phyloP scores from a whole-genome alignment of 2,797 vertebrate species.

The Epinephelus coioides region DNA sequence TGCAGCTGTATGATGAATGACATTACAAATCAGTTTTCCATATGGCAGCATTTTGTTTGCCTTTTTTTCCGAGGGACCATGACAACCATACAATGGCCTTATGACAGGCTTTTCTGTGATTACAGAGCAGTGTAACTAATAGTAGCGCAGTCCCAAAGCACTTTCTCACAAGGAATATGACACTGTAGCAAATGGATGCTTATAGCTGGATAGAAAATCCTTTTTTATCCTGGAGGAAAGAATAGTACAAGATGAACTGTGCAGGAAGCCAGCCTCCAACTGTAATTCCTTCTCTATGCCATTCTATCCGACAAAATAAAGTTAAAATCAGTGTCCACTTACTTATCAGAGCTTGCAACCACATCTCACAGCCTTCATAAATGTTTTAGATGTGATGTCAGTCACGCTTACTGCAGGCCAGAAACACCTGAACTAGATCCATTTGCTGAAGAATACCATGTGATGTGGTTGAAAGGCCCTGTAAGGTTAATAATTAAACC shows the following conservation, averaged over 20 bases:
- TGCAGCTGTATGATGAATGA: slow-evolving; percentile 66
- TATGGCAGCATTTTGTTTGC: slow-evolving; percentile 67
- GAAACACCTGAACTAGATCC: neutral
- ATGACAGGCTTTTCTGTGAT: slow-evolving; percentile 56
- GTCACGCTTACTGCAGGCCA: neutral
- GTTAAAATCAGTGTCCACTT: too few relatives aligned
- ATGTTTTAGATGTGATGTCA: neutral
- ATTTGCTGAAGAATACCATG: neutral
- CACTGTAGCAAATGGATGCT: slow-evolving; percentile 23
- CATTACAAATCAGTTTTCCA: slow-evolving; percentile 70
- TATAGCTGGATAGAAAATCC: slow-evolving; percentile 10
- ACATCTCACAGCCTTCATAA: neutral
- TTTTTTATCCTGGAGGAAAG: neutral
- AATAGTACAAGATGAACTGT: neutral
- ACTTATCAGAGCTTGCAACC: neutral
- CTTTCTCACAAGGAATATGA: slow-evolving; percentile 51
- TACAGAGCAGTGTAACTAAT: slow-evolving; percentile 58
- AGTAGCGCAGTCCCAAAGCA: slow-evolving; percentile 25
- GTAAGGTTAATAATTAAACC: neutral
- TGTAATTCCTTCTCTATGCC: neutral
- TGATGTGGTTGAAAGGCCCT: neutral
- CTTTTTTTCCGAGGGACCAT: slow-evolving; percentile 51
- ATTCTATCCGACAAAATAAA: neutral
- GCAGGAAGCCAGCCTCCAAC: neutral
- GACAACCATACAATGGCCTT: slow-evolving; percentile 51